Percentiles rank a stretch among this genome's conserved stretches.
phyloP scores from a whole-genome alignment of 1,140 invertebrate genomes.

The Papilio xuthus region DNA sequence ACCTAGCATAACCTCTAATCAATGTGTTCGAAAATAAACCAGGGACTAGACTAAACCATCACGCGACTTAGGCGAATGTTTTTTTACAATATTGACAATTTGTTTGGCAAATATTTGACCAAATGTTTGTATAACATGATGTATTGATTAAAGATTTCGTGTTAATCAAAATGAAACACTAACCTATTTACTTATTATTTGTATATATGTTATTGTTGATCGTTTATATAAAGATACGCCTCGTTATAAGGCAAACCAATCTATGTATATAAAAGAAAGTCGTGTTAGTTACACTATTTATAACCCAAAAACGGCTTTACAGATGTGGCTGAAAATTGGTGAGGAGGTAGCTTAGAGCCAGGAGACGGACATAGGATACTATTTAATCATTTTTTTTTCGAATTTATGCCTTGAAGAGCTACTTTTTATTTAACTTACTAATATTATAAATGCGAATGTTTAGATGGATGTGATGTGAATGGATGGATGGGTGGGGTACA shows the following conservation, averaged over 20 bases:
- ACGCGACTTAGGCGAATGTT: neutral
- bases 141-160: neutral
- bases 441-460: too few species aligned
- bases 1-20: neutral
- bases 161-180: neutral
- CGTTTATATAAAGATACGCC: neutral
- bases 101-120: neutral
- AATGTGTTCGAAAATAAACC: constrained; percentile 8
- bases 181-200: constrained; percentile 4
- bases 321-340: too few species aligned
- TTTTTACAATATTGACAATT: neutral
- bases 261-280: too few species aligned
- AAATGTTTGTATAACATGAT: neutral
- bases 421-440: too few species aligned
- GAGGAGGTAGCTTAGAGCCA: too few species aligned
- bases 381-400: too few species aligned
- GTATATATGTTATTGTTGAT: neutral
- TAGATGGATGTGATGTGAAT: too few species aligned
- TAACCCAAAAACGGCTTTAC: too few species aligned
- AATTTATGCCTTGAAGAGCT: too few species aligned
- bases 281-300: too few species aligned
- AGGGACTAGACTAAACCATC: constrained; percentile 7
- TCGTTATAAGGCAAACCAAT: neutral
- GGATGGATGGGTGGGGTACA: too few species aligned
- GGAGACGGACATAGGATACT: too few species aligned